These are phyloP conservation scores for Centropristis striata DNA, from an alignment of 2,113 vertebrate species.

Conservation along the genomic window DNA sequence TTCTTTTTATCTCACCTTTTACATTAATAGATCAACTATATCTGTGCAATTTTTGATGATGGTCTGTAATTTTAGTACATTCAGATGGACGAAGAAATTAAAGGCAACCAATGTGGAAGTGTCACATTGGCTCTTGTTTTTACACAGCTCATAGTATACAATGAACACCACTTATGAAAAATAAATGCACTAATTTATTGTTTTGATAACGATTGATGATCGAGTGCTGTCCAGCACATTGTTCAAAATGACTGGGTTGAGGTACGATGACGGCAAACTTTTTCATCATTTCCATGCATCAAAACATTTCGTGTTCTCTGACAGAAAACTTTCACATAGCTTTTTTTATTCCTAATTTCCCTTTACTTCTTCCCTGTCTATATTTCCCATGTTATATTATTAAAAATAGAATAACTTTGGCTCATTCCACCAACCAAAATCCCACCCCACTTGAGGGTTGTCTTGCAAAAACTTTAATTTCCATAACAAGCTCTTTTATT, in stretches of 20 bases:
- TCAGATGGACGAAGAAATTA: not conserved
- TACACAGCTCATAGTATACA: no score
- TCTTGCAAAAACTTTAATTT: not conserved
- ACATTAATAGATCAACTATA: not conserved
- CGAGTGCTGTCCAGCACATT: no score
- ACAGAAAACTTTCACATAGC: not conserved
- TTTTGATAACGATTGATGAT: no score
- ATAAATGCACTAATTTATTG: no score
- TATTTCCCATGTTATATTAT: not conserved
- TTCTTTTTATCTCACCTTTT: conserved; percentile 12
- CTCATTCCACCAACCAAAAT: not conserved
- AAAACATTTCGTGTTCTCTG: not conserved
- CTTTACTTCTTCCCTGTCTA: conserved; percentile 14
- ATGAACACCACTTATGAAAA: no score
- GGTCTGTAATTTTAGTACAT: not conserved
- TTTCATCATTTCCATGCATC: not conserved
- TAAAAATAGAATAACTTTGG: not conserved
- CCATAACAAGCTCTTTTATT: not conserved
- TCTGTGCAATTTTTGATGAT: not conserved
- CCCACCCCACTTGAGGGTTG: not conserved
- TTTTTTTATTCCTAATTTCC: not conserved
- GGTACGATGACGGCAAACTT: no score
- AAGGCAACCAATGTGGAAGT: not conserved
- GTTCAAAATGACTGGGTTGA: no score
- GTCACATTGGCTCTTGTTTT: no score